phyloP scores from a whole-genome alignment of 2,113 vertebrate species.

The Melanerpes aurifrons region DNA sequence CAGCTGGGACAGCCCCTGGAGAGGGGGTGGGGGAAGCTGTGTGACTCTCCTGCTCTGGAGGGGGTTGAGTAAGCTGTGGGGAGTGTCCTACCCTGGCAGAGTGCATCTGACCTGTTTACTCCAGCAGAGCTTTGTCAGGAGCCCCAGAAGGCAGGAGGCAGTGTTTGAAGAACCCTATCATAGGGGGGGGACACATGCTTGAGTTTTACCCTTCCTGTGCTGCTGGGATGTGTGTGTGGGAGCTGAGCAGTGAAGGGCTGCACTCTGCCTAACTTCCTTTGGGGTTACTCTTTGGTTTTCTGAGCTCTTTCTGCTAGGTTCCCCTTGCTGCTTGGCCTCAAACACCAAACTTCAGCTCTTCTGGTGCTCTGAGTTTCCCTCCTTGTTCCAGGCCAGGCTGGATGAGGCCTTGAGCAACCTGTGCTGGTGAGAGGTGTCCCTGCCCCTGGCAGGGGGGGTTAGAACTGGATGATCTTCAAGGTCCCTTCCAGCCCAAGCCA shows the following conservation, averaged over 20 bases:
- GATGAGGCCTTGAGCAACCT: too few species aligned
- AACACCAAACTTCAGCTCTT: accelerated
- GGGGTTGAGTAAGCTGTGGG: accelerated
- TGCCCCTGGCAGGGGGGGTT: too few species aligned
- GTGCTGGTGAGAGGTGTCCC: too few species aligned
- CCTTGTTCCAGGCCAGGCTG: too few species aligned
- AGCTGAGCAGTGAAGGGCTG: background rate
- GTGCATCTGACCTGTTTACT: background rate
- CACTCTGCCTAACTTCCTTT: accelerated
- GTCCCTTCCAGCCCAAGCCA: too few species aligned
- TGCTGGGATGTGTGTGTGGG: background rate
- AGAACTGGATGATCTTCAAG: too few species aligned
- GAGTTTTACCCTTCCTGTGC: background rate
- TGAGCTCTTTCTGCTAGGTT: background rate
- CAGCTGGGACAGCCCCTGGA: background rate
- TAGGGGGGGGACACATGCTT: background rate
- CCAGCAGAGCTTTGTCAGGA: background rate
- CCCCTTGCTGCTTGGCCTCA: background rate
- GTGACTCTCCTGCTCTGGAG: background rate
- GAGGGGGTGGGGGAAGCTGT: accelerated
- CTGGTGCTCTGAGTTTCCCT: background rate
- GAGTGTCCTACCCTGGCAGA: background rate
- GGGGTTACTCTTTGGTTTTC: background rate
- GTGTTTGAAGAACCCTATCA: background rate
- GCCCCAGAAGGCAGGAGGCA: background rate